A percentile compares a stretch with the other conserved stretches of the same genome.
These are phyloP conservation scores for Augochlora pura DNA, from an alignment of 1,140 invertebrate species.

Conservation along the genomic window DNA sequence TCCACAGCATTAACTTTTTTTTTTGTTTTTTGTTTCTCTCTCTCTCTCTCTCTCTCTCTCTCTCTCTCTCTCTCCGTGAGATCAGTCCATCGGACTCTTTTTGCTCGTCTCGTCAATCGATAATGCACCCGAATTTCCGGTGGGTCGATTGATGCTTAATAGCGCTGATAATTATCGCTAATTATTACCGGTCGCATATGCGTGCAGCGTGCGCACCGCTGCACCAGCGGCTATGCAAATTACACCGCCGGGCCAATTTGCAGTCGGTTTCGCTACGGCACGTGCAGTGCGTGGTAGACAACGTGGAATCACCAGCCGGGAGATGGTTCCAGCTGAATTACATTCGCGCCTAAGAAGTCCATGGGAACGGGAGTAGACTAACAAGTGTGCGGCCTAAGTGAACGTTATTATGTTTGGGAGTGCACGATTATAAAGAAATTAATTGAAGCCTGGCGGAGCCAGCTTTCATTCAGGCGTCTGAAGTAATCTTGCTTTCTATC, in stretches of 20 bases:
- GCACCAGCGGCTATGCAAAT: constrained; percentile 53
- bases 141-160: constrained; percentile 31
- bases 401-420: neutral
- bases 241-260: constrained; percentile 45
- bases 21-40: no score
- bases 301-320: neutral
- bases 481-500: no score
- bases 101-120: neutral
- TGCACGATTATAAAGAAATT: neutral
- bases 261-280: constrained; percentile 30
- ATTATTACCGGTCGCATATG: constrained; percentile 41
- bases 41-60: no score
- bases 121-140: constrained; percentile 14
- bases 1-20: neutral
- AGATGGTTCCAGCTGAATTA: constrained; percentile 28
- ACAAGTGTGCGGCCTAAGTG: neutral
- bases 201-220: constrained; percentile 23
- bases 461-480: no score
- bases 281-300: constrained; percentile 30
- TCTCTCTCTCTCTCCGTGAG: no score
- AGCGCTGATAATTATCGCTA: constrained; percentile 48
- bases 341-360: constrained; percentile 14
- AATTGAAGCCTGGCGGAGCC: neutral
- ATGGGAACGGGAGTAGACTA: constrained; percentile 15
- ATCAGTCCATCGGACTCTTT: no score